Base-by-base conservation (phyloP, 1,140 invertebrate species). In the Orchestia grillus region DNA sequence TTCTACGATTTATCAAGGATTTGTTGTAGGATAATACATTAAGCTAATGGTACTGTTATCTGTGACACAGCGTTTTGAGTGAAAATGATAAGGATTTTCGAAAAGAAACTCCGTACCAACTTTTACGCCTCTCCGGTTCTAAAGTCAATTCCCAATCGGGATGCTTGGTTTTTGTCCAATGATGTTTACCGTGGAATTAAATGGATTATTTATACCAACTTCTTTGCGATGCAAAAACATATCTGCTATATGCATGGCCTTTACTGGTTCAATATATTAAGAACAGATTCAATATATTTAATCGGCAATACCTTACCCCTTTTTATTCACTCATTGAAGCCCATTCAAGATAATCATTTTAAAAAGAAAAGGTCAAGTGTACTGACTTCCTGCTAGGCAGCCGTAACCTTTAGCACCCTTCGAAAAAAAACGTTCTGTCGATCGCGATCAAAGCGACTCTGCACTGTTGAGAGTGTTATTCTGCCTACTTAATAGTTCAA, bases 401-500 rank as follows among this genome's bases (percentile, higher is more conserved):
- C 62, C 62, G 62, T 77, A 77, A 77, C 62, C 62, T 77, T 77
- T 77, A 77, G 62, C 62, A 77, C 62, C 62, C 11, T 77, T 77
- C 62, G 62, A 91, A 91, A 91, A 91, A 91, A 91, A 91, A 4
- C 11, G 4, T 91, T 43, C 36, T 91, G 41, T 42, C 44, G 88
- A 43, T 91, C 41, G 88, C 41, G 41, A 91, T 91, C 88, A 91
- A 91, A 44, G 88, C 88, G 28, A 91, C 44, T 11, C 41, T 44
- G 41, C 44, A 11, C 44, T 91, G 88, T 44, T 91, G 88, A 42
- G 44, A 44, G 88, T 91, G 88, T 44, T 44, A 91, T 91, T 91
- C 88, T 28, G 16, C 44, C 88, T 42, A 91, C 88, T 91, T 91
- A 91, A 91, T 91, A 91, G 88, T 91, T 91, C 88, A 91, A 42